Percentiles rank a stretch among this genome's conserved stretches.
phyloP scores from a whole-genome alignment of 2,888 invertebrate species.

The Diachrysia chrysitis region DNA sequence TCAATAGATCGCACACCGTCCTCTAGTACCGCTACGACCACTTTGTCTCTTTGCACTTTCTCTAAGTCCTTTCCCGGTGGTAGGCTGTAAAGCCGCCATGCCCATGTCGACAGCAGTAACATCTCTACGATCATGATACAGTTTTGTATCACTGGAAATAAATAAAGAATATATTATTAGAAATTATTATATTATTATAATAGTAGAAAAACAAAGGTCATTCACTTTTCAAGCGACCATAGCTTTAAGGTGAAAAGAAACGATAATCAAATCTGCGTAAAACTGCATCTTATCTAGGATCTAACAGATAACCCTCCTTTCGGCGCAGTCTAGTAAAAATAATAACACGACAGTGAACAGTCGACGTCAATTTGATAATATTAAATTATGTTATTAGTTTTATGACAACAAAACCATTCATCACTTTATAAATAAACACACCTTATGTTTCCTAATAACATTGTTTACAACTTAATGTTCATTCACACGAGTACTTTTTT shows the following conservation, averaged over 20 bases:
- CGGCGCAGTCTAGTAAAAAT: background rate
- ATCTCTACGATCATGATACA: conserved; percentile 91
- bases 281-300: too few species aligned
- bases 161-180: conserved; percentile 38
- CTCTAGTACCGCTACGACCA: conserved; percentile 78
- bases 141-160: conserved; percentile 91
- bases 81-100: conserved; percentile 90
- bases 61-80: conserved; percentile 73
- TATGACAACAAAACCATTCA: conserved; percentile 1
- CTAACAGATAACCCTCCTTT: too few species aligned
- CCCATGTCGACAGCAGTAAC: conserved; percentile 90
- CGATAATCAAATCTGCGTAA: too few species aligned
- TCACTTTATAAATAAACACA: background rate
- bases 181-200: background rate
- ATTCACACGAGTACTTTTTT: too few species aligned
- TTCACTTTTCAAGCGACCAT: too few species aligned
- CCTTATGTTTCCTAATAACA: background rate
- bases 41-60: conserved; percentile 67
- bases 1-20: conserved; percentile 68
- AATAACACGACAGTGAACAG: background rate
- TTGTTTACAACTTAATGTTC: background rate
- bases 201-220: background rate
- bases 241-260: too few species aligned
- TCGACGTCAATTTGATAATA: background rate
- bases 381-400: background rate